Conservation (phyloP, 2,113 vertebrate genomes). For the Colinus virginianus region DNA sequence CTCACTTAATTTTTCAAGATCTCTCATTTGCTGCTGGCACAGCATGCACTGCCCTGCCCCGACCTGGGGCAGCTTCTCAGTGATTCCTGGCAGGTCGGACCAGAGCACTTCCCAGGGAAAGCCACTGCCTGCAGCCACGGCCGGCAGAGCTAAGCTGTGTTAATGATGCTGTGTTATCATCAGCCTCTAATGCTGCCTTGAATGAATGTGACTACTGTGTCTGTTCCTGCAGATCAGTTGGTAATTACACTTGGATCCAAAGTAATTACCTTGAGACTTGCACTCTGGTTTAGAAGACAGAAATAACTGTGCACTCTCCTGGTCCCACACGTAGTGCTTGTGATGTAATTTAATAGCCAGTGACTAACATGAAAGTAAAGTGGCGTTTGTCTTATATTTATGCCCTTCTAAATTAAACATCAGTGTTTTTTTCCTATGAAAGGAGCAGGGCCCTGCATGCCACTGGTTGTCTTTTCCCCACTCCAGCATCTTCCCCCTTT, state of each 20-base stretch:
- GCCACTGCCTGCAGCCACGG: neutral
- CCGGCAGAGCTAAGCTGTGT: constrained; percentile 38
- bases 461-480: neutral
- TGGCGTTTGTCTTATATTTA: constrained; percentile 49
- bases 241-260: constrained; percentile 75
- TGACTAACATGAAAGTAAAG: constrained; percentile 8
- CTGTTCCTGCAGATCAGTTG: constrained; percentile 62
- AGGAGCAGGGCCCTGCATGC: neutral
- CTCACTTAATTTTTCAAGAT: neutral
- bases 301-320: constrained; percentile 50
- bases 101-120: neutral
- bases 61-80: neutral
- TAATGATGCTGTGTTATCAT: constrained; percentile 48
- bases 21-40: accelerated
- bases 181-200: constrained; percentile 45
- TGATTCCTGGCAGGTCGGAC: neutral
- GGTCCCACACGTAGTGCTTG: constrained; percentile 47
- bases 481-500: neutral
- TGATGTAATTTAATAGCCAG: constrained; percentile 62
- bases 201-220: constrained; percentile 46
- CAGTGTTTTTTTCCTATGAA: neutral
- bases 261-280: constrained; percentile 71
- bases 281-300: constrained; percentile 47
- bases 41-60: neutral
- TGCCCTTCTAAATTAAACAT: constrained; percentile 56